Percentiles rank a stretch among this genome's conserved stretches.
Conservation (phyloP, 1,140 invertebrate genomes). For the Camponotus vicinus region DNA sequence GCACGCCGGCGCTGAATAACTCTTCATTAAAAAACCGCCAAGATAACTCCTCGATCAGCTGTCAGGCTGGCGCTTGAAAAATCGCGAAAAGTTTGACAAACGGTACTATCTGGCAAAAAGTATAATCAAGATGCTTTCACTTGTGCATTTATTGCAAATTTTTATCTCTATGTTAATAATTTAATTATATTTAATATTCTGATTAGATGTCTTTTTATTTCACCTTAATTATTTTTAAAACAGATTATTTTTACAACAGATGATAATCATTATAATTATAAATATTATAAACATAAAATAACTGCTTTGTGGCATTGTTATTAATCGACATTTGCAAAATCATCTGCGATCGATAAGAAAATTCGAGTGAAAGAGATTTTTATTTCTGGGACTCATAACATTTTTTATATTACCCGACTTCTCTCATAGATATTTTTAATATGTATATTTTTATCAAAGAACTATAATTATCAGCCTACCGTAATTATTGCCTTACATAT, state of each 20-base stretch:
- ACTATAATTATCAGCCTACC: neutral
- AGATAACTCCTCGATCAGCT: constrained; percentile 34
- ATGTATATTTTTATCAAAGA: neutral
- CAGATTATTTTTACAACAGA: too few relatives aligned
- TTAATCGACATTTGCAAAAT: constrained; percentile 5
- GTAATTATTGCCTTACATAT: neutral
- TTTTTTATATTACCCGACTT: neutral
- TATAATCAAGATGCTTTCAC: neutral
- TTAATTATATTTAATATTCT: too few relatives aligned
- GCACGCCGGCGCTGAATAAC: constrained; percentile 18
- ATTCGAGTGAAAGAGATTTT: neutral
- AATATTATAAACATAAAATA: neutral
- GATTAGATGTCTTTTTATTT: neutral
- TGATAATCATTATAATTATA: neutral
- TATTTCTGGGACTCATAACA: neutral
- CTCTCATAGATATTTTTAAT: neutral
- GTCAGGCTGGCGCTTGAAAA: constrained; percentile 11
- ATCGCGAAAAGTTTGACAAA: constrained; percentile 10
- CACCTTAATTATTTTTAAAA: neutral
- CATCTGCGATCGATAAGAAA: neutral
- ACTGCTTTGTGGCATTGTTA: neutral
- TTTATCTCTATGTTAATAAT: neutral
- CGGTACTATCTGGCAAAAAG: neutral
- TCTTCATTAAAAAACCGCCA: constrained; percentile 33
- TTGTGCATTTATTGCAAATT: neutral